A percentile compares a stretch with the other conserved stretches of the same genome.
Conservation (phyloP, 2,888 invertebrate genomes). For the Conchocele bisecta region DNA sequence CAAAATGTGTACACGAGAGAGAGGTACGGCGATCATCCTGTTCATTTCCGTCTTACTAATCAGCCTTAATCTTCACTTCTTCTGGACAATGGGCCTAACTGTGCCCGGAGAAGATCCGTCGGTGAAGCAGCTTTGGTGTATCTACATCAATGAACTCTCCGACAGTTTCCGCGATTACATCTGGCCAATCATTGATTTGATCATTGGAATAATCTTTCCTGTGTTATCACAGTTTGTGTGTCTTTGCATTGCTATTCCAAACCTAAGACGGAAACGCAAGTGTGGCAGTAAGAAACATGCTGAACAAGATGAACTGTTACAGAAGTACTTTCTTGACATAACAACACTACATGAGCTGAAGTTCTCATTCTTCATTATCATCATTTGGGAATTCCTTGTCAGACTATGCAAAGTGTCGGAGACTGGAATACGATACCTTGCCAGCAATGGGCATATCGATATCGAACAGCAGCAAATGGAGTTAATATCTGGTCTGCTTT, state of each 20-base stretch:
- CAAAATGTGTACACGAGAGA: constrained; percentile 75
- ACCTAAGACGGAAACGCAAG: constrained; percentile 6
- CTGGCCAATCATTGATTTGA: constrained; percentile 75
- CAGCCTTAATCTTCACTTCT: constrained; percentile 80
- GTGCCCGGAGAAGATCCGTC: constrained; percentile 57
- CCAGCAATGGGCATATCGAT: constrained; percentile 12
- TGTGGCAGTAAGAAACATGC: constrained; percentile 14
- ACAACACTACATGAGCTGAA: constrained; percentile 67
- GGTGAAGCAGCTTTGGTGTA: constrained; percentile 50
- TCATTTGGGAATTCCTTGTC: constrained; percentile 17
- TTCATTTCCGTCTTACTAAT: constrained; percentile 78
- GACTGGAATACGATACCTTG: constrained; percentile 21
- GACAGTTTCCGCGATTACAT: constrained; percentile 71
- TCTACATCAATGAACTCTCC: constrained; percentile 70
- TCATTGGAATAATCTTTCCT: constrained; percentile 74
- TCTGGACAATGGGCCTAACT: constrained; percentile 80
- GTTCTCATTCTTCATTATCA: constrained; percentile 27
- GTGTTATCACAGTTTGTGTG: constrained; percentile 64
- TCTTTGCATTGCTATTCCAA: constrained; percentile 56
- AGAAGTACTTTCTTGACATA: constrained; percentile 74
- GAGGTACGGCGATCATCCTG: constrained; percentile 74
- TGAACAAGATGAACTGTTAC: constrained; percentile 59
- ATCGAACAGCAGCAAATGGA: constrained; percentile 21
- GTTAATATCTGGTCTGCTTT: constrained; percentile 53
- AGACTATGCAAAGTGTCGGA: constrained; percentile 30